Evolutionary conservation across 2,113 vertebrate species (phyloP).

Genomic region (Crocuta crocuta): DNA sequence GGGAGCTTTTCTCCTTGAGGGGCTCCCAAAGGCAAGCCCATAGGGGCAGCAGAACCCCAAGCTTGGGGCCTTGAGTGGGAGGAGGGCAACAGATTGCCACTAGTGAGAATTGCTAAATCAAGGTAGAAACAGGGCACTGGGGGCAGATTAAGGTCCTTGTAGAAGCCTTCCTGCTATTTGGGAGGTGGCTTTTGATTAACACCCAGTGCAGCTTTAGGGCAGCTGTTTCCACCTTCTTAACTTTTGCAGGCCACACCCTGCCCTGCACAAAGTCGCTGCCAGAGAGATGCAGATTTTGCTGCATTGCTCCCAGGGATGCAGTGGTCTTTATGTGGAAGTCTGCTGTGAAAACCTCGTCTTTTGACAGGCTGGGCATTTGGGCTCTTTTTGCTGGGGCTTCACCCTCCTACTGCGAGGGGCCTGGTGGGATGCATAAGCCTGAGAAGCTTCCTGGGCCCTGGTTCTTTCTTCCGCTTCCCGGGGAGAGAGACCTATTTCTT

Average conservation of each 20-base stretch:
- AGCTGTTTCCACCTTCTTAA: slow-evolving; percentile 34
- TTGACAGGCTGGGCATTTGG: background rate
- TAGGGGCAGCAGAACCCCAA: slow-evolving; percentile 1
- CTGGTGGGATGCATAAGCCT: background rate
- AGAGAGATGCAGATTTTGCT: background rate
- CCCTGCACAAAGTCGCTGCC: background rate
- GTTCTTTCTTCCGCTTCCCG: background rate
- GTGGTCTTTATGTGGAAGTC: background rate
- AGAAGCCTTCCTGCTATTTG: slow-evolving; percentile 36
- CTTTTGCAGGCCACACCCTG: background rate
- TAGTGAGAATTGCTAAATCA: slow-evolving; percentile 61
- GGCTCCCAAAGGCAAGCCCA: slow-evolving; percentile 46
- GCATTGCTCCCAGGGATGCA: background rate
- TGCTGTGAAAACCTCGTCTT: background rate
- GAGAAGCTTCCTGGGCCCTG: too few species aligned
- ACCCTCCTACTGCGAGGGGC: background rate
- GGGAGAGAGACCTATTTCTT: background rate
- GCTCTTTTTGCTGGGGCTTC: background rate
- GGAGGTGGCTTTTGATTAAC: slow-evolving; percentile 66
- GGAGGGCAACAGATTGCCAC: slow-evolving; percentile 56
- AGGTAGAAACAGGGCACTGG: slow-evolving; percentile 61
- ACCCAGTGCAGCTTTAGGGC: background rate
- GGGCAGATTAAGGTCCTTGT: slow-evolving; percentile 61
- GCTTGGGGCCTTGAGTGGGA: background rate
- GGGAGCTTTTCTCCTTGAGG: slow-evolving; percentile 78